These are phyloP conservation scores for Malaclemys terrapin DNA, from an alignment of 2,113 vertebrate genomes.

Conservation along the genomic window DNA sequence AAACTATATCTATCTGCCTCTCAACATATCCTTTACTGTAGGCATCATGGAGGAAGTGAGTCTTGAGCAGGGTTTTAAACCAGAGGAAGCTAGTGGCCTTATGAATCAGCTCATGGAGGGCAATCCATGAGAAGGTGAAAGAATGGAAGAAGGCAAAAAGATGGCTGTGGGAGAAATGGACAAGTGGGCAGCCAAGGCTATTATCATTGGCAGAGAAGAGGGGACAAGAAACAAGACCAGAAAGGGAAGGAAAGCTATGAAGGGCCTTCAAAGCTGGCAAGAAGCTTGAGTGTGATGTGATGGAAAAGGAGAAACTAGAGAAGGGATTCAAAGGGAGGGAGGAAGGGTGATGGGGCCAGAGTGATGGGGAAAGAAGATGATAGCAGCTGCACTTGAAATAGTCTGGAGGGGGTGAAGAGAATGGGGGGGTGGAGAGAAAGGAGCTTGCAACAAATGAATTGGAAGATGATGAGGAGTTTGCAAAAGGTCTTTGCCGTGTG, in stretches of 20 bases:
- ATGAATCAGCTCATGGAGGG: not conserved
- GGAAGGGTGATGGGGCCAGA: not conserved
- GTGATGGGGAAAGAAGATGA: fast-evolving
- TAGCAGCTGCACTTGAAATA: not conserved
- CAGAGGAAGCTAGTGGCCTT: not conserved
- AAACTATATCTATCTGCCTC: not conserved
- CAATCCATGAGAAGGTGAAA: not conserved
- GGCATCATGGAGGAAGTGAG: not conserved
- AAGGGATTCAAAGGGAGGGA: not conserved
- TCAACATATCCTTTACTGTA: not conserved
- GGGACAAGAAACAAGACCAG: not conserved
- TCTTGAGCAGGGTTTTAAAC: not conserved
- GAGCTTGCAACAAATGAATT: not conserved
- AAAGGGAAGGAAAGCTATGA: not conserved
- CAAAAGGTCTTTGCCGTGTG: not conserved
- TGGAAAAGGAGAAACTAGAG: not conserved
- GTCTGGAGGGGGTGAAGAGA: not conserved
- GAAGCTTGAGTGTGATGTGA: not conserved
- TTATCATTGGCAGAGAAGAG: not conserved
- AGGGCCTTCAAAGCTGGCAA: not conserved
- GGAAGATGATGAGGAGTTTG: not conserved
- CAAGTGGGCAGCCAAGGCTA: not conserved
- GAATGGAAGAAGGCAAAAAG: not conserved
- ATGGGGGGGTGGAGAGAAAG: not conserved
- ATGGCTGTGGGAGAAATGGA: not conserved